These are phyloP conservation scores for Paragorgia papillata DNA, from an alignment of 92 coral and sea anemone genomes.

Conservation along the genomic window DNA sequence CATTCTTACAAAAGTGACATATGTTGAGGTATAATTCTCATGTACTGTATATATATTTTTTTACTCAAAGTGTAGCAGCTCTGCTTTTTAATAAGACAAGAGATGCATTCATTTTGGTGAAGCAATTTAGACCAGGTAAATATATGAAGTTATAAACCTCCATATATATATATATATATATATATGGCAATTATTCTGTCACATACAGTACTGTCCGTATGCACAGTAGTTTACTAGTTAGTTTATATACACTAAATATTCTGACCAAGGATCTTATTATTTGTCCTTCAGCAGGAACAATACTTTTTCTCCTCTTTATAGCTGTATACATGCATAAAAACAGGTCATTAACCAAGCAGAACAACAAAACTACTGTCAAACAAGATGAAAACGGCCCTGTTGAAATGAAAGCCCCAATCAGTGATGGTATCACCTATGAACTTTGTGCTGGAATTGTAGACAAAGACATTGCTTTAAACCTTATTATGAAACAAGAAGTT, in stretches of 20 bases:
- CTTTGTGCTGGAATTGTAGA: conserved; percentile 97
- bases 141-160: background rate
- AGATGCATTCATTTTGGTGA: conserved; percentile 83
- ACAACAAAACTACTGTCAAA: conserved; percentile 31
- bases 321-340: conserved; percentile 91
- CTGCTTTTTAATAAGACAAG: conserved; percentile 88
- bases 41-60: background rate
- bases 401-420: conserved; percentile 66
- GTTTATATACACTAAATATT: too few relatives aligned
- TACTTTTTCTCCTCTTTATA: conserved; percentile 1
- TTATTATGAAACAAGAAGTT: conserved; percentile 84
- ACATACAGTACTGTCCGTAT: too few relatives aligned
- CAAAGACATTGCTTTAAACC: conserved; percentile 66
- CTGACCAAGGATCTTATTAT: too few relatives aligned
- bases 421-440: conserved; percentile 88
- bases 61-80: conserved; percentile 63
- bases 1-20: too few relatives aligned
- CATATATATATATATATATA: too few relatives aligned
- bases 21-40: too few relatives aligned
- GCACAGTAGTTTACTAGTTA: too few relatives aligned
- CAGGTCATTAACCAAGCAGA: conserved; percentile 64
- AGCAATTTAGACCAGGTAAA: conserved; percentile 93
- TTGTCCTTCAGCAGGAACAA: background rate
- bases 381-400: conserved; percentile 68
- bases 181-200: too few relatives aligned